These are phyloP conservation scores for Lobophora halterata DNA, from an alignment of 2,888 invertebrate genomes.

Conservation along the genomic window DNA sequence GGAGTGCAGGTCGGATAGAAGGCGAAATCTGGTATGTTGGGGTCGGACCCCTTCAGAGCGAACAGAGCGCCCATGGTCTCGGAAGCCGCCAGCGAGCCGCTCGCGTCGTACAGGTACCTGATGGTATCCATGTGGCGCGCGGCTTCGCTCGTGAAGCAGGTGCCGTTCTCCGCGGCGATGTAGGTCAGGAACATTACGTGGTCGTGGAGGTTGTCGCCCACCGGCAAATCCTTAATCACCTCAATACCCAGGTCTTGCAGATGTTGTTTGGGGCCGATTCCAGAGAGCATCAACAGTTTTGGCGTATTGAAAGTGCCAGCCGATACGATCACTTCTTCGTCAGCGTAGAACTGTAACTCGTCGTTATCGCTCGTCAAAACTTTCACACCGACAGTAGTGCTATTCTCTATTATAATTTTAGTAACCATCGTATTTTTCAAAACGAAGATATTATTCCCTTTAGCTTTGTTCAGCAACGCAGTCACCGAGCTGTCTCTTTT, in stretches of 20 bases:
- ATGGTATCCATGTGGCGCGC: slow-evolving; percentile 45
- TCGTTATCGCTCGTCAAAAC: slow-evolving; percentile 36
- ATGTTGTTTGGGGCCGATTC: slow-evolving; percentile 55
- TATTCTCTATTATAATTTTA: slow-evolving; percentile 49
- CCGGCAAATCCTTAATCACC: slow-evolving; percentile 51
- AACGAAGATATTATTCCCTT: slow-evolving; percentile 45
- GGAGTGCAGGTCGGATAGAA: slow-evolving; percentile 59
- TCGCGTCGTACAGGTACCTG: slow-evolving; percentile 52
- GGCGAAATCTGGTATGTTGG: slow-evolving; percentile 56
- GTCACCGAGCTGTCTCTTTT: slow-evolving; percentile 55
- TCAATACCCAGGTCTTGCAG: slow-evolving; percentile 45
- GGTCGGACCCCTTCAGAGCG: slow-evolving; percentile 33
- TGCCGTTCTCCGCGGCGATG: slow-evolving; percentile 52
- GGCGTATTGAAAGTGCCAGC: slow-evolving; percentile 65
- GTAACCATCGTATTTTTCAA: slow-evolving; percentile 50
- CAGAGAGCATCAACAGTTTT: slow-evolving; percentile 60
- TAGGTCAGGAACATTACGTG: slow-evolving; percentile 58
- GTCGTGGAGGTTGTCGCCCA: slow-evolving; percentile 63
- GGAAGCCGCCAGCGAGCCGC: slow-evolving; percentile 46
- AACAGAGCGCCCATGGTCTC: slow-evolving; percentile 57
- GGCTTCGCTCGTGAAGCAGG: slow-evolving; percentile 40
- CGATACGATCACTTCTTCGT: slow-evolving; percentile 57
- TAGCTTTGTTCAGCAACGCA: slow-evolving; percentile 48
- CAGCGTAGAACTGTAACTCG: slow-evolving; percentile 42
- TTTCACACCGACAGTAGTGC: slow-evolving; percentile 48